Conservation (phyloP, 2,113 vertebrate species). For the Brevimyrus niger region DNA sequence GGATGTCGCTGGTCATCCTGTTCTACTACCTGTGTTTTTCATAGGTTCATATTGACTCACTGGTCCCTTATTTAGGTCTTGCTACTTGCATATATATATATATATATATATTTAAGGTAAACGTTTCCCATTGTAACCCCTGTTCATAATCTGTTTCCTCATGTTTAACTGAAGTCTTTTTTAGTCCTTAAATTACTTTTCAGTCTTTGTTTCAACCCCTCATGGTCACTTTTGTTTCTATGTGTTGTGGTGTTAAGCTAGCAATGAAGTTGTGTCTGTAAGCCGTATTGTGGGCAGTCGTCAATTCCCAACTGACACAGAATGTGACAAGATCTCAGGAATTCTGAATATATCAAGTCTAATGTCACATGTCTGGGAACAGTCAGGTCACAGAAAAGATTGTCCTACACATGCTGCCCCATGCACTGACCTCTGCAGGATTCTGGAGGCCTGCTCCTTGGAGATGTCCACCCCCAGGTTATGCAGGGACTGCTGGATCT, state of each 20-base stretch:
- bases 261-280: neutral
- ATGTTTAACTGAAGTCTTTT: neutral
- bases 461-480: conserved; percentile 66
- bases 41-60: neutral
- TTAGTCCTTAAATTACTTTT: neutral
- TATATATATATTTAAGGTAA: no score
- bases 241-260: neutral
- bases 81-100: neutral
- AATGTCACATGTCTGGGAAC: neutral
- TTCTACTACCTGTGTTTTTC: neutral
- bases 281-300: neutral
- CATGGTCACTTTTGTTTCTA: neutral
- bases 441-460: conserved; percentile 59
- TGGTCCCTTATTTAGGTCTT: neutral
- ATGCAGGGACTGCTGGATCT: conserved; percentile 70
- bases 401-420: neutral
- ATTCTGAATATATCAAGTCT: neutral
- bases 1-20: neutral
- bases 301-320: neutral
- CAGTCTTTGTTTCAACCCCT: neutral
- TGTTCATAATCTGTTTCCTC: neutral
- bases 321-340: neutral
- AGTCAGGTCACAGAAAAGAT: neutral
- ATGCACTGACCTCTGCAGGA: conserved; percentile 48
- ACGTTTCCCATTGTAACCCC: no score